These are phyloP conservation scores for Bhutanitis thaidina DNA, from an alignment of 2,888 invertebrate species.

Conservation along the genomic window DNA sequence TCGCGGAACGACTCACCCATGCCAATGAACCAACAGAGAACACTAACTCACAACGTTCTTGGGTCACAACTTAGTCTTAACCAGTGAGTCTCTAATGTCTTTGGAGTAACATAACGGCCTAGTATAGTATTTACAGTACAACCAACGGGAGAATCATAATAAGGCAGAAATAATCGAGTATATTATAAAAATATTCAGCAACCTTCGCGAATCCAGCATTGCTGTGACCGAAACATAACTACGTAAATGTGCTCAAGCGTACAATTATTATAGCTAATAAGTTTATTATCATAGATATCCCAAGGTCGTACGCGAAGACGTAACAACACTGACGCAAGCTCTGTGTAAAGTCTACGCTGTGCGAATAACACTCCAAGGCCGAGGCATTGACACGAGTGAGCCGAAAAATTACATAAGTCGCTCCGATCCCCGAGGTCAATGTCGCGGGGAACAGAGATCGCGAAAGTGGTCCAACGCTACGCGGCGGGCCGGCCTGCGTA, in stretches of 20 bases:
- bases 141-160: no score
- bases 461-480: slow-evolving; percentile 62
- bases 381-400: slow-evolving; percentile 53
- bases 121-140: no score
- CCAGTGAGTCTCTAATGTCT: no score
- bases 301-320: slow-evolving; percentile 16
- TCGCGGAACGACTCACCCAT: slow-evolving; percentile 46
- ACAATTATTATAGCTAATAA: no score
- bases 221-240: no score
- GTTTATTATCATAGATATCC: slow-evolving; percentile 1
- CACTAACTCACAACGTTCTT: not conserved
- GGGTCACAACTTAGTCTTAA: no score
- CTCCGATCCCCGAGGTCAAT: slow-evolving; percentile 54
- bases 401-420: slow-evolving; percentile 65
- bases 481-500: slow-evolving; percentile 43
- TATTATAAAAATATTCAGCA: no score
- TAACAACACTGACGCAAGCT: slow-evolving; percentile 33
- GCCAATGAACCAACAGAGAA: slow-evolving; percentile 33
- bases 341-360: slow-evolving; percentile 17
- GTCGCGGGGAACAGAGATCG: slow-evolving; percentile 70
- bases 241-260: no score
- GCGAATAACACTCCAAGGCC: slow-evolving; percentile 47
- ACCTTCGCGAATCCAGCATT: no score
- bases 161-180: no score
- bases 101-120: no score